These are phyloP conservation scores for Zaprionus ornatus DNA, from an alignment of 1,140 invertebrate species.

Conservation along the genomic window DNA sequence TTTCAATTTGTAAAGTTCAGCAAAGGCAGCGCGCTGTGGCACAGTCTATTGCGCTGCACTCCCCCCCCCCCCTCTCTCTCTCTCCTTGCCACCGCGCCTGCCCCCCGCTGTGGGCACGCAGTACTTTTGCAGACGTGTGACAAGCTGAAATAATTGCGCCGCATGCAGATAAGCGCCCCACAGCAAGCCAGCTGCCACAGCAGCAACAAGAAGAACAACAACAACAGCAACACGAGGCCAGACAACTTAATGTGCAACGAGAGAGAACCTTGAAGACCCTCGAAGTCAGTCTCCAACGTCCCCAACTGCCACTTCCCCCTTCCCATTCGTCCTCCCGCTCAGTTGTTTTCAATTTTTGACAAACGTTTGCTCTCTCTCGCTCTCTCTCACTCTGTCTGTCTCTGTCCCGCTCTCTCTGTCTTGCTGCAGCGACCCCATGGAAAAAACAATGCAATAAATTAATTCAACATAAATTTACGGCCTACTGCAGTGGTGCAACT, in stretches of 20 bases:
- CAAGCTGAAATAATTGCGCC: slow-evolving; percentile 77
- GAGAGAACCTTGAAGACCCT: slow-evolving; percentile 30
- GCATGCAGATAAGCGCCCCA: slow-evolving; percentile 69
- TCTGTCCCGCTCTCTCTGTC: not conserved
- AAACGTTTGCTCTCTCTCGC: slow-evolving; percentile 8
- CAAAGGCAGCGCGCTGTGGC: slow-evolving; percentile 45
- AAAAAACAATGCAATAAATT: slow-evolving; percentile 71
- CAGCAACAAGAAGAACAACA: slow-evolving; percentile 42
- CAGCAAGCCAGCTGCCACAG: slow-evolving; percentile 44
- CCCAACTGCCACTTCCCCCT: not conserved
- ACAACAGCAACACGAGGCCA: slow-evolving; percentile 22
- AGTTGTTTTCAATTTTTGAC: slow-evolving; percentile 60
- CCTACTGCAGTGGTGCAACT: slow-evolving; percentile 72
- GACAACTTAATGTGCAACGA: slow-evolving; percentile 72
- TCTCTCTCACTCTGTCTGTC: not conserved
- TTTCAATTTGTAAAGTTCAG: slow-evolving; percentile 80
- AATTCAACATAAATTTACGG: slow-evolving; percentile 79
- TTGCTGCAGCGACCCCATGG: slow-evolving; percentile 19
- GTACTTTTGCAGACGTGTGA: slow-evolving; percentile 52
- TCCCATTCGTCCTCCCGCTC: not conserved
- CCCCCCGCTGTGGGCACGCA: not conserved
- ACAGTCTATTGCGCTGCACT: not conserved
- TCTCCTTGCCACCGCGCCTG: too few relatives aligned
- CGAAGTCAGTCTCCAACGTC: slow-evolving; percentile 6
- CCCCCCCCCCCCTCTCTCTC: not conserved